Evolutionary conservation across 2,888 invertebrate species (phyloP), one percentile per base, ranked within the genome.

Genomic region (Hirtodrosophila cameraria): DNA sequence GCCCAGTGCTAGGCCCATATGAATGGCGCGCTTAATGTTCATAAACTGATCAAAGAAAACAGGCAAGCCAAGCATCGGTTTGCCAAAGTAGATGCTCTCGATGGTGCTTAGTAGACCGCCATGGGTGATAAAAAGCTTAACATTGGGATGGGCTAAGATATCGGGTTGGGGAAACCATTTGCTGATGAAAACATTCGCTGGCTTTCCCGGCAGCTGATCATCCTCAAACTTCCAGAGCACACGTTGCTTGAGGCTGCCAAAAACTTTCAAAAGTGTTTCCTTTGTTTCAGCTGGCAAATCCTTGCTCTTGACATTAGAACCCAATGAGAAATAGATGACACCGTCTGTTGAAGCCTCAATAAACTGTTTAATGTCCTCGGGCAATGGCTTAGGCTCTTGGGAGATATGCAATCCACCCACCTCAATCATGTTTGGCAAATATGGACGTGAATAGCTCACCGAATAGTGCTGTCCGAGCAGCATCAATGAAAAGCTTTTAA

Each of bases 101-200:
- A 90, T 90, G 2, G 91, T 88, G 41, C 92, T 91, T 13, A 92
- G 86, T 9, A 92, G 87, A 0, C 93, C 93, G 0, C 92, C 92
- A 72, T 93, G 93, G 0, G 92, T 92, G 35, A 93, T 91, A 52
- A 93, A 92, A 0, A 92, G 84, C 20, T 89, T 90, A 0, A 92
- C 89, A 18, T 92, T 91, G 0, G 90, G 89, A 79, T 93, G 92
- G n/a, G 90, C 90, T 15, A 90, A 55, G 3, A 91, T 79, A 46
- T 90, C 91, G 1, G 86, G 60, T 57, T 91, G 91, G 3, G 91
- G 91, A 35, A 89, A 87, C 91, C 91, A 91, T 15, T 88, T 80
- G 16, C 74, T 83, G 4, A 89, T 88, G 2, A 86, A 70, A 0
- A 91, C 85, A 70, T 91, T 91, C 0, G 70, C 60, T 0, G 89